phyloP scores from a whole-genome alignment of 1,140 invertebrate species.

The Brachionus manjavacas region DNA sequence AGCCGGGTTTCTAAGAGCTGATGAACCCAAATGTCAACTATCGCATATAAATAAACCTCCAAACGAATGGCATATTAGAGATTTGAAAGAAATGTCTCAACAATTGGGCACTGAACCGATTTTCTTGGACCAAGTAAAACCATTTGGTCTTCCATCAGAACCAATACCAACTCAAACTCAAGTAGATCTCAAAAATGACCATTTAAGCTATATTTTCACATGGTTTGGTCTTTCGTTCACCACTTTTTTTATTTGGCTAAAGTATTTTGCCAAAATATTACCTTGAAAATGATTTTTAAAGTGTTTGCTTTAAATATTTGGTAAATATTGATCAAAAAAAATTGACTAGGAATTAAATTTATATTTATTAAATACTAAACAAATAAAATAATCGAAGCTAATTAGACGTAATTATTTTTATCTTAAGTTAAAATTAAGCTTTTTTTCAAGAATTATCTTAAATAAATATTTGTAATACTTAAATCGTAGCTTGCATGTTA shows the following conservation, averaged over 20 bases:
- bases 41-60: slow-evolving; percentile 61
- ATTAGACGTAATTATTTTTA: too few relatives aligned
- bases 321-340: background rate
- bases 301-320: background rate
- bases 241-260: background rate
- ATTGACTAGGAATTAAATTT: background rate
- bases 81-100: slow-evolving; percentile 72
- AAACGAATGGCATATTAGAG: slow-evolving; percentile 62
- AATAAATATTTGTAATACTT: too few relatives aligned
- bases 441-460: too few relatives aligned
- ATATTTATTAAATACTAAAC: too few relatives aligned
- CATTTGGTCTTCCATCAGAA: slow-evolving; percentile 60
- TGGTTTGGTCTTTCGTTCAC: slow-evolving; percentile 64
- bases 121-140: slow-evolving; percentile 70
- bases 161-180: slow-evolving; percentile 85
- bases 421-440: too few relatives aligned
- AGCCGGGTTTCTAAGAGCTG: slow-evolving; percentile 66
- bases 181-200: slow-evolving; percentile 79
- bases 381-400: too few relatives aligned
- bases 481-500: too few relatives aligned
- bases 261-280: slow-evolving; percentile 3
- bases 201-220: slow-evolving; percentile 81
- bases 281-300: background rate
- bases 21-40: slow-evolving; percentile 62
- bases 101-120: slow-evolving; percentile 66